phyloP scores from a whole-genome alignment of 2,888 invertebrate genomes.

The Phaedon cochleariae region DNA sequence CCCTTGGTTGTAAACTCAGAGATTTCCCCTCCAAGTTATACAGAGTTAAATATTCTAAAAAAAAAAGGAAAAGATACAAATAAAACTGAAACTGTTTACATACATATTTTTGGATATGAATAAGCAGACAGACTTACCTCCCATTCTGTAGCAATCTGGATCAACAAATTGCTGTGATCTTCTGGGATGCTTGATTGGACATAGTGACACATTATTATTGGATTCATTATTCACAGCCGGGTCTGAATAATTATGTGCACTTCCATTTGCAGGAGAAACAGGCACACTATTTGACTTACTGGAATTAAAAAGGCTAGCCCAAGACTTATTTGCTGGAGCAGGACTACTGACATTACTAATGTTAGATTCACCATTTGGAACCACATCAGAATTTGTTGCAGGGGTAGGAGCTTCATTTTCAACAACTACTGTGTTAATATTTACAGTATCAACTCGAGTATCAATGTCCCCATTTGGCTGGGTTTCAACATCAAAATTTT shows the following conservation, averaged over 20 bases:
- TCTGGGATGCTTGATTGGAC: conserved; percentile 60
- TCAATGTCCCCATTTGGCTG: not conserved
- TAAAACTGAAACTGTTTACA: not conserved
- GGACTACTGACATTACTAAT: conserved; percentile 16
- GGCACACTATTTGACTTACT: conserved; percentile 39
- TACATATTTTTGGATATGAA: not conserved
- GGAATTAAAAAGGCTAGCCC: conserved; percentile 72
- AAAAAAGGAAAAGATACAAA: not conserved
- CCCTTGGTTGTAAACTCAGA: conserved; percentile 85
- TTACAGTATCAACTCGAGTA: not conserved
- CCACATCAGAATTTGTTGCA: not conserved
- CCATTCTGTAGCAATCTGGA: conserved; percentile 75
- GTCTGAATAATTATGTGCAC: conserved; percentile 19
- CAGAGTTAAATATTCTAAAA: conserved; percentile 77
- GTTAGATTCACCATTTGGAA: conserved; percentile 25
- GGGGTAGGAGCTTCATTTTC: not conserved
- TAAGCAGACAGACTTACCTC: conserved; percentile 65
- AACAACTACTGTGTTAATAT: not conserved
- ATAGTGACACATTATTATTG: conserved; percentile 46
- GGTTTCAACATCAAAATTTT: not conserved
- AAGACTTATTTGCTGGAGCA: conserved; percentile 64
- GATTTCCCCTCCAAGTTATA: conserved; percentile 82
- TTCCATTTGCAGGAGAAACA: conserved; percentile 36
- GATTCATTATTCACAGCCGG: conserved; percentile 43
- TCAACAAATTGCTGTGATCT: conserved; percentile 68